Percentiles rank a stretch among this genome's conserved stretches.
Conservation (phyloP, 1,140 invertebrate species). For the Berghia stephanieae region DNA sequence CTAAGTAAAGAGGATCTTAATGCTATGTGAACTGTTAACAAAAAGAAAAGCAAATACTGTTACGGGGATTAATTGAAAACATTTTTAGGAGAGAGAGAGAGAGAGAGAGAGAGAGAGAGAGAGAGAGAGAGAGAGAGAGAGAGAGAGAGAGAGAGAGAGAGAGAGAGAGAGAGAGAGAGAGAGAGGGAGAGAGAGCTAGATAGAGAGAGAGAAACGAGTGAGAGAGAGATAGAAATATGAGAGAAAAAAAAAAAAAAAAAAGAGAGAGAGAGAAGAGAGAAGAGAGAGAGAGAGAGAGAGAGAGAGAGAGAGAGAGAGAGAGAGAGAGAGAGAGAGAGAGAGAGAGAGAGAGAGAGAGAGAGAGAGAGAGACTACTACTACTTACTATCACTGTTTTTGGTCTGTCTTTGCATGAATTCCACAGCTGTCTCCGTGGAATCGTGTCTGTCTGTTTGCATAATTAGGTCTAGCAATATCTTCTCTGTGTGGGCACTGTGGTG, state of each 20-base stretch:
- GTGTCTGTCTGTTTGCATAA: conserved; percentile 69
- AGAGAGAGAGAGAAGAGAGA: neutral
- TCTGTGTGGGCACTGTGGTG: conserved; percentile 80
- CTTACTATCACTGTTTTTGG: conserved; percentile 66
- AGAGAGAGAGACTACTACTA: neutral
- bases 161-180: neutral
- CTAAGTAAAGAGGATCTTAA: too few species aligned
- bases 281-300: neutral
- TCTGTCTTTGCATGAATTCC: conserved; percentile 71
- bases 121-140: too few species aligned
- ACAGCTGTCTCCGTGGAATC: conserved; percentile 60
- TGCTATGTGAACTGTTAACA: neutral
- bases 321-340: neutral
- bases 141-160: too few species aligned
- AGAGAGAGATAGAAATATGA: too few species aligned
- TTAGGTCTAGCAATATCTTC: conserved; percentile 80
- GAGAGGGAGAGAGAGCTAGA: neutral
- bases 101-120: too few species aligned
- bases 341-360: neutral
- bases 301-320: neutral
- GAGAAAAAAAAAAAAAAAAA: conserved; percentile 17
- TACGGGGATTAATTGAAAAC: neutral
- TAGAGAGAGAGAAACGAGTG: too few species aligned
- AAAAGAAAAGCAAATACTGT: neutral
- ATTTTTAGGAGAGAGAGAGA: neutral